These are phyloP conservation scores for Gerris lacustris DNA, from an alignment of 2,888 invertebrate genomes.

Conservation along the genomic window DNA sequence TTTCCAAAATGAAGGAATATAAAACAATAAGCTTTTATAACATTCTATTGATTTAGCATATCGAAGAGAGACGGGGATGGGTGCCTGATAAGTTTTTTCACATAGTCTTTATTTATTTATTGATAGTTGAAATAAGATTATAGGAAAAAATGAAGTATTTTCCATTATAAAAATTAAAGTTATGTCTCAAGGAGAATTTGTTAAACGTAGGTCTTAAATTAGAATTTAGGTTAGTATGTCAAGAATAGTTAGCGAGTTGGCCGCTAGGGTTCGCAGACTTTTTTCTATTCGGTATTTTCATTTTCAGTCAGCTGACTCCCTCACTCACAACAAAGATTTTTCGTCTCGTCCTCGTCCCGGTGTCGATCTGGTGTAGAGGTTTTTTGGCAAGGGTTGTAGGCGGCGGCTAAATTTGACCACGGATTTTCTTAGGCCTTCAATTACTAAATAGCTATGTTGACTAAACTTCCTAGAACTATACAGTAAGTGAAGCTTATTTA, in stretches of 20 bases:
- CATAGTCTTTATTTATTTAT: no score
- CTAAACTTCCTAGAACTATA: not conserved
- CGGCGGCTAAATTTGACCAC: no score
- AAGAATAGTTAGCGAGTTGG: not conserved
- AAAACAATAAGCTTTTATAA: no score
- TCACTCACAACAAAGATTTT: not conserved
- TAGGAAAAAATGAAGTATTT: no score
- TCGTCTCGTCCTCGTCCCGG: not conserved
- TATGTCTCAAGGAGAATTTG: not conserved
- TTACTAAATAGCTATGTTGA: not conserved
- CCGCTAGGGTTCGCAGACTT: not conserved
- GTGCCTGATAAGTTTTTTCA: no score
- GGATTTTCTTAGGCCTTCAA: not conserved
- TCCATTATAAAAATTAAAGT: no score
- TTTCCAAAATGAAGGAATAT: no score
- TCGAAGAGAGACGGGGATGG: no score
- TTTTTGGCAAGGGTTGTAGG: no score
- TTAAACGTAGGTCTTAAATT: not conserved
- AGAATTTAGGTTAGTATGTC: not conserved
- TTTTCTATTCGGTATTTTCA: not conserved
- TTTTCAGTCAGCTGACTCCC: not conserved
- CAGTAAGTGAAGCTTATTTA: not conserved
- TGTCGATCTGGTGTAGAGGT: no score
- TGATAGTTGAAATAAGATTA: no score
- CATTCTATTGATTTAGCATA: no score